Conservation (phyloP, 2,888 invertebrate species). For the Physocephala rufipes region DNA sequence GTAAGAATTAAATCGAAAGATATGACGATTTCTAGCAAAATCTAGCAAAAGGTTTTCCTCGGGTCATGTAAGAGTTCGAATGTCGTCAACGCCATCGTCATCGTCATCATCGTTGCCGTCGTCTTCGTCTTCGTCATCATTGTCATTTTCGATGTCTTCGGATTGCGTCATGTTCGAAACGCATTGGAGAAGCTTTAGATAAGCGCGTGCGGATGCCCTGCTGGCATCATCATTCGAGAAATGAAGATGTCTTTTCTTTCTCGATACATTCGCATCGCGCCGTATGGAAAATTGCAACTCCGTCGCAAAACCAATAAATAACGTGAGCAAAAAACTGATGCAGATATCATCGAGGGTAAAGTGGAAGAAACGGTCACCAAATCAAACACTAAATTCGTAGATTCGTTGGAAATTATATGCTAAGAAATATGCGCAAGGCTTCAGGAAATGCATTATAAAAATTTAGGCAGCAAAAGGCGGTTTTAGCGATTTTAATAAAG, state of each 20-base stretch:
- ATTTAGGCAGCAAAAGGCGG: no score
- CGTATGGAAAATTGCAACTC: constrained; percentile 45
- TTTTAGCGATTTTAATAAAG: no score
- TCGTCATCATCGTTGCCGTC: not conserved
- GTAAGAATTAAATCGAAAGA: constrained; percentile 39
- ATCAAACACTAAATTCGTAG: no score
- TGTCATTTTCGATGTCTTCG: not conserved
- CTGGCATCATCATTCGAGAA: constrained; percentile 54
- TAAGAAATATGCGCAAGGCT: no score
- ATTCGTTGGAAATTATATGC: no score
- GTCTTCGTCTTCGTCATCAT: not conserved
- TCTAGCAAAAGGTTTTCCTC: constrained; percentile 15
- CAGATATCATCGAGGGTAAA: not conserved
- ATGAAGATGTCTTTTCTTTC: constrained; percentile 55
- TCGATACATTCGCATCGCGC: constrained; percentile 22
- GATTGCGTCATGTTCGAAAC: not conserved
- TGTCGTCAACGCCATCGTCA: not conserved
- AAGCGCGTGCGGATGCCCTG: constrained; percentile 52
- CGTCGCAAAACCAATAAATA: constrained; percentile 60
- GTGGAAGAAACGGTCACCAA: not conserved
- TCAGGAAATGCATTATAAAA: no score
- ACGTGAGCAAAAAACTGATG: constrained; percentile 41
- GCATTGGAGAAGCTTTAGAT: not conserved
- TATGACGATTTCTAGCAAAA: constrained; percentile 31
- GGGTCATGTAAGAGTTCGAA: constrained; percentile 30